Conservation (phyloP, 2,888 invertebrate species). For the Phymatocera aterrima region DNA sequence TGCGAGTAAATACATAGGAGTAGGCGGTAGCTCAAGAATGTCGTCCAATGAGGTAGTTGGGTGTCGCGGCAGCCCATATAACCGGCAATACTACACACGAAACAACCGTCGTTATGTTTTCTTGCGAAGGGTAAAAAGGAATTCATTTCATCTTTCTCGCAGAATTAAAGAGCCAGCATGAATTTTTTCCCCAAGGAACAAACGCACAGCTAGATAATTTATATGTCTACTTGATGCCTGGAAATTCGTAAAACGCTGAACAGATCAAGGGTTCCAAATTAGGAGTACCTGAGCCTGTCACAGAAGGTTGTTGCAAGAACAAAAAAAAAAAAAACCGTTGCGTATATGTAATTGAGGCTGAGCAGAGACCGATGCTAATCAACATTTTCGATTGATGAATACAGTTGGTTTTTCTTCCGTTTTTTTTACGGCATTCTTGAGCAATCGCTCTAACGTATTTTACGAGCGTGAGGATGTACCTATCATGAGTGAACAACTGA, state of each 20-base stretch:
- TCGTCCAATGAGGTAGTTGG: conserved; percentile 12
- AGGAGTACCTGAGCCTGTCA: too few species aligned
- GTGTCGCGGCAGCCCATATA: conserved; percentile 11
- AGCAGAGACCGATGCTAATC: not conserved
- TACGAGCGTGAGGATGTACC: not conserved
- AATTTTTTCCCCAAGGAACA: not conserved
- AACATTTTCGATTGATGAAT: not conserved
- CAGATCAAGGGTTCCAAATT: too few species aligned
- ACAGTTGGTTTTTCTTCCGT: not conserved
- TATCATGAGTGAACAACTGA: not conserved
- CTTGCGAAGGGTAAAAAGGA: not conserved
- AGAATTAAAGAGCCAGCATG: not conserved
- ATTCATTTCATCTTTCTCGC: not conserved
- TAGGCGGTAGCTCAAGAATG: conserved; percentile 4
- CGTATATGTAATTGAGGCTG: too few species aligned
- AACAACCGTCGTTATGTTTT: conserved; percentile 1
- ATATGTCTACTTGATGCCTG: too few species aligned
- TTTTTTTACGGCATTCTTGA: not conserved
- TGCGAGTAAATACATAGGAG: not conserved
- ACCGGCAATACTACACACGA: not conserved
- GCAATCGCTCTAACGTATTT: not conserved
- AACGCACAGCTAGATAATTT: not conserved
- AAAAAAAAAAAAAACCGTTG: too few species aligned
- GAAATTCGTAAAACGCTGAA: too few species aligned
- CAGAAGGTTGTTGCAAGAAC: too few species aligned